Base-by-base conservation (phyloP, 2,113 vertebrate genomes). In the Muntiacus muntjak region DNA sequence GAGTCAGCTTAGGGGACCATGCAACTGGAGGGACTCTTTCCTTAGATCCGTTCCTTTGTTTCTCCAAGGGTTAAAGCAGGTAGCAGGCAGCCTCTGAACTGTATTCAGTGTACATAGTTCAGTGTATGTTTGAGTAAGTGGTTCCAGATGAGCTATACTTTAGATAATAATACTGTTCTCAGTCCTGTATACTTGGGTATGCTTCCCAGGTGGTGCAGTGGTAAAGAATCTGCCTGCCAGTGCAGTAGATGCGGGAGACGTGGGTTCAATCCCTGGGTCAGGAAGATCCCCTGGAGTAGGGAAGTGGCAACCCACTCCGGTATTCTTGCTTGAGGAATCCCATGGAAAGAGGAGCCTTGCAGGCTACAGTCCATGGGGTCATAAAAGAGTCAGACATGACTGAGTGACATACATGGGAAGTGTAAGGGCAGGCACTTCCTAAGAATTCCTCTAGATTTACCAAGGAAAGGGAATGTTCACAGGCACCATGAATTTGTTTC, bases 91-190 rank as follows among this genome's bases (percentile, higher is more conserved):
- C 40, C 28, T 28, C 21, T 11, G 43, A 6, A 6, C 47, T 26
- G 3, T 5, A 3, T 11, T 36, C 23, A 71, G 36, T 5, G 71
- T 40, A 25, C 3, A 76, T 43, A 43, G 36, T 25, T 43, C 71
- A 14, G n/a, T 40, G 0, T 23, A 26, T 4, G 21, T 6, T 2
- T 33, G 45, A 93, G 58, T 14, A 6, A 23, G 57, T 23, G 67
- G 17, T 86, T 45, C 62, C 23, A 26, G 2, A 4, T 4, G 74
- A 50, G 36, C 87, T 15, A 1, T 64, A 0, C 87, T 87, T 43
- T 3, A 8, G 25, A 7, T 7, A 2, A 2, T 4, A 1, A 2
- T 26, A 3, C 71, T 67, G 14, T 52, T 21, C 23, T 55, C 10
- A 2, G 40, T 40, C 12, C 8, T 3, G 0, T 2, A 14, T 26